Percentiles rank a stretch among this genome's conserved stretches.
Evolutionary conservation across 2,888 invertebrate species (phyloP).

Genomic region (Cerastis leucographa): DNA sequence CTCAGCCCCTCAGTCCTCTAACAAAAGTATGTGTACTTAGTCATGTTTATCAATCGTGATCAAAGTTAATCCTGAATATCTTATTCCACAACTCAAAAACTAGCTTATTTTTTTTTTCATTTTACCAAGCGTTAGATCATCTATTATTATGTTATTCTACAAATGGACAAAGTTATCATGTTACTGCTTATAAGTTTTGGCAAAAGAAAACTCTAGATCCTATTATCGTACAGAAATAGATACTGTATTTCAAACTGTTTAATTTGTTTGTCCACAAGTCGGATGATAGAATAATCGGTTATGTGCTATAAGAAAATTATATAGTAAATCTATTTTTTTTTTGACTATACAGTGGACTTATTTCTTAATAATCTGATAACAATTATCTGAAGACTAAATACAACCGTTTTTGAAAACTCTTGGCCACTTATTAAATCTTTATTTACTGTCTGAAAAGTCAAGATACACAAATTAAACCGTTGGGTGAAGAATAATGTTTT

Average conservation of each 20-base stretch:
- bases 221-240: neutral
- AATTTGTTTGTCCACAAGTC: neutral
- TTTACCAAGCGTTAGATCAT: neutral
- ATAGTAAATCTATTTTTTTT: neutral
- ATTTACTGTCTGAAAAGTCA: too few species aligned
- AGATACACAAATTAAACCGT: neutral
- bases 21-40: neutral
- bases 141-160: neutral
- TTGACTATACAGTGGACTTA: neutral
- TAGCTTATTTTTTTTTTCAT: neutral
- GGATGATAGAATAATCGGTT: neutral
- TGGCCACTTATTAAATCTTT: neutral
- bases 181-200: conserved; percentile 22
- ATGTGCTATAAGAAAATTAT: neutral
- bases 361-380: too few species aligned
- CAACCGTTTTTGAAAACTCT: neutral
- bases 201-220: neutral
- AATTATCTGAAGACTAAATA: neutral
- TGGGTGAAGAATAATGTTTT: neutral
- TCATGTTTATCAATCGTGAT: neutral
- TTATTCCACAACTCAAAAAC: neutral
- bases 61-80: neutral
- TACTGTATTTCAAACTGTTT: neutral
- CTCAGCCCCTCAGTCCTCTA: neutral
- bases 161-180: conserved; percentile 26